These are phyloP conservation scores for Phoebastria nigripes DNA, from an alignment of 2,797 vertebrate species.

Conservation along the genomic window DNA sequence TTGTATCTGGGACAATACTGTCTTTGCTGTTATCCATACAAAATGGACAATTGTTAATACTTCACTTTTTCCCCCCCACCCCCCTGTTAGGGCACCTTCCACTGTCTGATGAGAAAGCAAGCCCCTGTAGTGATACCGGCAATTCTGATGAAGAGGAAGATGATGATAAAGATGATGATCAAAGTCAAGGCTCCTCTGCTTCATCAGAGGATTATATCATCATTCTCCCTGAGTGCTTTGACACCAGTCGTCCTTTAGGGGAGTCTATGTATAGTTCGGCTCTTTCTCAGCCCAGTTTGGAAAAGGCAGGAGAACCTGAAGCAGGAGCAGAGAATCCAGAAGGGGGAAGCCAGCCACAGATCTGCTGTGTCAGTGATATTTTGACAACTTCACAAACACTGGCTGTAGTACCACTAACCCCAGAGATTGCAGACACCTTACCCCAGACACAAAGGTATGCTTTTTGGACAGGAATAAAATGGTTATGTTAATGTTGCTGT, in stretches of 20 bases:
- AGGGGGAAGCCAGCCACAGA: neutral
- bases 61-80: neutral
- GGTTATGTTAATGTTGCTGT: neutral
- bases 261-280: conserved; percentile 95
- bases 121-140: neutral
- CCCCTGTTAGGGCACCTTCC: conserved; percentile 42
- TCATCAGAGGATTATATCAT: conserved; percentile 95
- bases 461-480: neutral
- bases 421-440: conserved; percentile 69
- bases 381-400: conserved; percentile 80
- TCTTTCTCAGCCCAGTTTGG: conserved; percentile 83
- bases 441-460: conserved; percentile 66
- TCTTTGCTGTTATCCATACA: neutral
- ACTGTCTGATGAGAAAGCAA: neutral
- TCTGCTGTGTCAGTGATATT: conserved; percentile 75
- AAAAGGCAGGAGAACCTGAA: conserved; percentile 52
- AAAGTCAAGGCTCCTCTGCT: conserved; percentile 89
- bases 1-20: no score
- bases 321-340: neutral
- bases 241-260: conserved; percentile 91
- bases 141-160: conserved; percentile 40
- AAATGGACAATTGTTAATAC: neutral
- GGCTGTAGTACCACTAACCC: conserved; percentile 77
- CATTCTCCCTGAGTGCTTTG: conserved; percentile 95
- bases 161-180: conserved; percentile 87